Percentiles rank a stretch among this genome's conserved stretches.
These are phyloP conservation scores for Chelonus insularis DNA, from an alignment of 1,140 invertebrate genomes.

Conservation along the genomic window DNA sequence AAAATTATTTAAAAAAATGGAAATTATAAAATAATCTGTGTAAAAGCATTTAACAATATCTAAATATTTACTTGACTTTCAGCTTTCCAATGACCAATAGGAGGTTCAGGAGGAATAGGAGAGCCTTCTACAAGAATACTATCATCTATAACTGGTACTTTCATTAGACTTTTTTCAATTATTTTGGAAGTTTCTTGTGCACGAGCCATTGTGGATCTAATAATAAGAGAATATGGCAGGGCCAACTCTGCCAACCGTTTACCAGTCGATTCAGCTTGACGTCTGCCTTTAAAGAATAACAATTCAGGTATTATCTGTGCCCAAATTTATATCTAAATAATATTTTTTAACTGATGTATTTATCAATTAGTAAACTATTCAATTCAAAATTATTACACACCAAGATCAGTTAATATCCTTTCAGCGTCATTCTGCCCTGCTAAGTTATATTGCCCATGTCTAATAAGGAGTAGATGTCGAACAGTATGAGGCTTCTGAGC, in stretches of 20 bases:
- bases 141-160: conserved; percentile 63
- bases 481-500: conserved; percentile 70
- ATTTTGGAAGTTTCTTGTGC: conserved; percentile 89
- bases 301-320: conserved; percentile 5
- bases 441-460: conserved; percentile 93
- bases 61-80: too few relatives aligned
- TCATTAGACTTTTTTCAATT: conserved; percentile 70
- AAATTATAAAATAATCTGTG: too few relatives aligned
- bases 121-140: conserved; percentile 86
- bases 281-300: conserved; percentile 65
- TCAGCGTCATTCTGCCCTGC: conserved; percentile 75
- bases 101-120: conserved; percentile 93
- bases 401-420: conserved; percentile 77
- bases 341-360: too few relatives aligned
- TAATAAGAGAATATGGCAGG: conserved; percentile 76
- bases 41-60: too few relatives aligned
- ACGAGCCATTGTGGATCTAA: conserved; percentile 91
- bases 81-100: conserved; percentile 82
- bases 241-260: conserved; percentile 72
- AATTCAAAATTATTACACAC: conserved; percentile 61
- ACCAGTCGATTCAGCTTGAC: conserved; percentile 84
- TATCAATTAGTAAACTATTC: too few relatives aligned
- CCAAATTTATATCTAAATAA: too few relatives aligned
- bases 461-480: conserved; percentile 85
- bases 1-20: too few relatives aligned